Base-by-base conservation (phyloP, 1,140 invertebrate species). In the Laupala kohalensis region DNA sequence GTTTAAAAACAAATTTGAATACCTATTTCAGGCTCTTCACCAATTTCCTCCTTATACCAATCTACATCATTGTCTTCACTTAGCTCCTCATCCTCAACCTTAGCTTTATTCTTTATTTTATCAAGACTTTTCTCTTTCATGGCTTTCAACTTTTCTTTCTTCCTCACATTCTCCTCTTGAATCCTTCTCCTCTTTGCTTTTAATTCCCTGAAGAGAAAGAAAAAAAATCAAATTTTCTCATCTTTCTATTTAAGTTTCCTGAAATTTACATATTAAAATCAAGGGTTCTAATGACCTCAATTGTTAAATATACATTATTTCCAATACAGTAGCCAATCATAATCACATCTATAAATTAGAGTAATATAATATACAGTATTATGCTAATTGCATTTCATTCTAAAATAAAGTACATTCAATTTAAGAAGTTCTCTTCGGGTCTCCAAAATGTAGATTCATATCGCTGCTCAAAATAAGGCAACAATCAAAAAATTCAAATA, bases 21-120 rank as follows among this genome's bases (percentile, higher is more conserved):
- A 89, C 88, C 91, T 85, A 89, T 84, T 74, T 95, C 93, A 5
- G 93, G 94, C 77, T 93, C 90, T 73, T 90, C 86, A 65, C 93
- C 93, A 26, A 96, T 91, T 86, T 94, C 93, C 75, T 93, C 81
- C 73, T 88, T 84, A 79, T 92, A 96, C 83, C 94, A 95, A 74
- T 91, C 88, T 0, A 83, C 87, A 83, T 94, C 92, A 77, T 93
- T 87, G 70, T 92, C 90, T 71, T 78, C 79, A 29, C 77, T 76
- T 29, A 86, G 85, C 25, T 85, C 84, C 9, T 76, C 70, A 65
- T 76, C 73, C n/a, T 73, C 75, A n/a, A 71, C 71, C 64, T 73
- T 67, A 12, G 68, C 75, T 74, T 77, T 73, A 28, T 73, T 72
- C 70, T 74, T 69, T 68, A 62, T 5, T 66, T 73, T 74, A 67